phyloP scores from a whole-genome alignment of 1,140 invertebrate genomes.

The Ctenoplectra terminalis region DNA sequence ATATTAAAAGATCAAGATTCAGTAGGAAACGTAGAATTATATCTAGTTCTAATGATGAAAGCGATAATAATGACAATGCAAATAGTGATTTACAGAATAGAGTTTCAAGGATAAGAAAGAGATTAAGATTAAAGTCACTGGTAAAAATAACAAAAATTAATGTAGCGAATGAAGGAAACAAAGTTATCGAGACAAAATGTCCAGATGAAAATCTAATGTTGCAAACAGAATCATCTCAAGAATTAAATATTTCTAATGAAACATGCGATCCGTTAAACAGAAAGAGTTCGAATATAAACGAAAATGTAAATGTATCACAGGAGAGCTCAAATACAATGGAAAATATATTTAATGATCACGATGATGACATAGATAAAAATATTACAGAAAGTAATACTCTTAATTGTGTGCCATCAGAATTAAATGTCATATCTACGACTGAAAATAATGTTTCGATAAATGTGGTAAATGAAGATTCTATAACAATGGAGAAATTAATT shows the following conservation, averaged over 20 bases:
- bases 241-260: not conserved
- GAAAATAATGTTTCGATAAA: not conserved
- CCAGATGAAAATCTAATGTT: not conserved
- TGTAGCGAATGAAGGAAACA: not conserved
- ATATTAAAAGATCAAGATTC: not conserved
- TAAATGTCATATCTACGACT: not conserved
- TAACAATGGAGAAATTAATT: not conserved
- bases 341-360: not conserved
- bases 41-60: not conserved
- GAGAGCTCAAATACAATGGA: slow-evolving; percentile 8
- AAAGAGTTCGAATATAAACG: slow-evolving; percentile 23
- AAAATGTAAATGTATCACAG: slow-evolving; percentile 15
- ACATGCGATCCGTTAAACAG: slow-evolving; percentile 2
- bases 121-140: not conserved
- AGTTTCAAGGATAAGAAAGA: not conserved
- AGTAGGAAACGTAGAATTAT: not conserved
- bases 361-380: not conserved
- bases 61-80: not conserved
- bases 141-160: not conserved
- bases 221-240: no score
- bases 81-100: not conserved
- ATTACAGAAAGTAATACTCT: not conserved
- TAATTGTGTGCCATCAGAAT: not conserved
- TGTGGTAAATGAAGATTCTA: not conserved
- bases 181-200: not conserved